These are phyloP conservation scores for Pelecanoides urinatrix DNA, from an alignment of 2,113 vertebrate species.

Conservation along the genomic window DNA sequence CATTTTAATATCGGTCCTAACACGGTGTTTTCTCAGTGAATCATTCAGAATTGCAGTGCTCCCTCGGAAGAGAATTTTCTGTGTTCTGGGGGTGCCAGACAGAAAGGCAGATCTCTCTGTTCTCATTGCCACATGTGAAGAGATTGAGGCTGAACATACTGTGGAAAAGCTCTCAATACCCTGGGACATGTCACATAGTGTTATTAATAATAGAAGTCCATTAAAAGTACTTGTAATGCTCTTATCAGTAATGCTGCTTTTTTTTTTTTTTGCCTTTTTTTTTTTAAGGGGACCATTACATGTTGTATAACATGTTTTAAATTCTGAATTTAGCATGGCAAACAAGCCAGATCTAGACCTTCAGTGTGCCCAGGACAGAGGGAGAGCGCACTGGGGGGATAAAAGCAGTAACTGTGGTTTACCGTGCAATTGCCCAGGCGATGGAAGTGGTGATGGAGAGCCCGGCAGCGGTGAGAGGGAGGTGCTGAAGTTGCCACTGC, in stretches of 20 bases:
- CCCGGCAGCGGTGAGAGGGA: neutral
- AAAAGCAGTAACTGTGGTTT: neutral
- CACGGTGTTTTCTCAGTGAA: neutral
- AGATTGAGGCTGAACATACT: neutral
- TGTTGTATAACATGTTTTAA: neutral
- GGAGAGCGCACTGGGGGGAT: neutral
- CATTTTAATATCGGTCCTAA: neutral
- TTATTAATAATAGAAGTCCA: neutral
- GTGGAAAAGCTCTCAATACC: neutral
- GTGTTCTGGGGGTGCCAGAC: neutral
- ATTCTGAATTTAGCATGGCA: neutral
- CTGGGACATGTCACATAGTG: neutral
- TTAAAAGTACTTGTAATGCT: neutral
- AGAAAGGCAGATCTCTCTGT: neutral
- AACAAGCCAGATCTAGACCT: neutral
- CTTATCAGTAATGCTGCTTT: too few species aligned
- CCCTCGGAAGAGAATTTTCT: neutral
- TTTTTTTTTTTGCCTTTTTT: too few species aligned
- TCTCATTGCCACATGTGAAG: neutral
- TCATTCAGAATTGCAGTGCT: neutral
- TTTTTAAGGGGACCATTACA: neutral
- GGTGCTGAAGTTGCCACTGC: neutral
- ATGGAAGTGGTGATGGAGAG: neutral
- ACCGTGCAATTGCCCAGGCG: fast-evolving
- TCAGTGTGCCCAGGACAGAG: neutral